phyloP scores from a whole-genome alignment of 2,797 vertebrate species.

The Muraenolepis orangiensis region DNA sequence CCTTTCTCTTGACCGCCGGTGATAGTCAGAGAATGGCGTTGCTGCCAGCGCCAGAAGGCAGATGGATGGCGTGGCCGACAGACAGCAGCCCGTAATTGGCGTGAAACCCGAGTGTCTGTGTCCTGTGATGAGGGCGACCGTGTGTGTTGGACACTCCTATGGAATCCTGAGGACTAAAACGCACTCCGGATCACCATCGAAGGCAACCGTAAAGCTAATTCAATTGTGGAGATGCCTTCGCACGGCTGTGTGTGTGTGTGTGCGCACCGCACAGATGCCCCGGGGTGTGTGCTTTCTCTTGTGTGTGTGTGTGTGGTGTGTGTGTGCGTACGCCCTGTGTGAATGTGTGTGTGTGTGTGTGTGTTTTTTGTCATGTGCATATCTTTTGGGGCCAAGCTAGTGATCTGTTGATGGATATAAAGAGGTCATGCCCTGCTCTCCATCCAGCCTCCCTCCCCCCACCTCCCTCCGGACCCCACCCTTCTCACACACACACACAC shows the following conservation, averaged over 20 bases:
- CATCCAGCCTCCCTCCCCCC: conserved; percentile 66
- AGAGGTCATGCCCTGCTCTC: conserved; percentile 78
- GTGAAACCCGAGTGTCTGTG: too few relatives aligned
- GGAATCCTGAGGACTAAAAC: not conserved
- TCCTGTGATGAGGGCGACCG: not conserved
- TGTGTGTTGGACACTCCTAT: too few relatives aligned
- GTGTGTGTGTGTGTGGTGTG: too few relatives aligned
- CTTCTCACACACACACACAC: conserved; percentile 24
- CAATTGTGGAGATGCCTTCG: conserved; percentile 33
- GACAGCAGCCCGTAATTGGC: too few relatives aligned
- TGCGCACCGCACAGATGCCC: conserved; percentile 34
- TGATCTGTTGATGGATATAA: conserved; percentile 81
- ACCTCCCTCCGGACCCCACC: conserved; percentile 66
- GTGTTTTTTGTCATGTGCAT: conserved; percentile 47
- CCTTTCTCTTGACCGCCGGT: too few relatives aligned
- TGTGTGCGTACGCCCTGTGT: not conserved
- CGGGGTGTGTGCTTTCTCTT: conserved; percentile 7
- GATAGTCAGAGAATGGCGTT: too few relatives aligned
- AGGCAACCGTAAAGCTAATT: conserved; percentile 22
- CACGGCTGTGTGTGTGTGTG: conserved; percentile 32
- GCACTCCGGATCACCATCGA: not conserved
- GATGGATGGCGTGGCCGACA: too few relatives aligned
- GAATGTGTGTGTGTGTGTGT: conserved; percentile 6
- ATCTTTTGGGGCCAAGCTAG: conserved; percentile 68
- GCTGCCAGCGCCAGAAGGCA: too few relatives aligned